Conservation (phyloP, 2,888 invertebrate species). For the Drosophila silvestris region DNA sequence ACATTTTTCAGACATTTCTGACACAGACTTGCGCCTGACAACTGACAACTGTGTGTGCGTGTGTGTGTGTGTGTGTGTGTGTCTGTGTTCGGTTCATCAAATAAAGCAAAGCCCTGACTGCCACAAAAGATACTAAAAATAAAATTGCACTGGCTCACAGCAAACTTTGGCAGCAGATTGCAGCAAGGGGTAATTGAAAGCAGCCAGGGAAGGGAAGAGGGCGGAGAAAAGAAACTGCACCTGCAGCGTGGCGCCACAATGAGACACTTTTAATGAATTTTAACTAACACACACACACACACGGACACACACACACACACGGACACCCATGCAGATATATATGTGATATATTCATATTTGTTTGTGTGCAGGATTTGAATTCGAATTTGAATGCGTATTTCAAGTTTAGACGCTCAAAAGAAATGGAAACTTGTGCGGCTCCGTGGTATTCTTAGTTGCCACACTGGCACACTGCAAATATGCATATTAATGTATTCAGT, state of each 20-base stretch:
- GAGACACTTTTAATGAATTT: slow-evolving; percentile 43
- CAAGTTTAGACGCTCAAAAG: slow-evolving; percentile 24
- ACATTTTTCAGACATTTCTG: slow-evolving; percentile 70
- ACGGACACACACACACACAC: not conserved
- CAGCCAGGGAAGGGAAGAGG: not conserved
- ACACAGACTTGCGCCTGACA: slow-evolving; percentile 64
- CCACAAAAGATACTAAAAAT: slow-evolving; percentile 66
- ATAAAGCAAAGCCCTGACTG: slow-evolving; percentile 55
- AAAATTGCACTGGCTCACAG: slow-evolving; percentile 58
- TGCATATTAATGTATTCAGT: not conserved
- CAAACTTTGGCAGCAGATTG: slow-evolving; percentile 30
- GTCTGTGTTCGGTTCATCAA: slow-evolving; percentile 46
- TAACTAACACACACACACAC: slow-evolving; percentile 1
- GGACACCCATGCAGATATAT: not conserved
- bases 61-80: slow-evolving; percentile 8
- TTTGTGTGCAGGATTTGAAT: slow-evolving; percentile 27
- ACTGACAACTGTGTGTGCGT: slow-evolving; percentile 18
- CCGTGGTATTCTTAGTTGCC: not conserved
- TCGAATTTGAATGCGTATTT: slow-evolving; percentile 26
- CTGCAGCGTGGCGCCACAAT: slow-evolving; percentile 33
- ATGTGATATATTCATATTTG: not conserved
- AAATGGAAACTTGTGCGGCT: slow-evolving; percentile 25
- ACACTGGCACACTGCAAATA: not conserved
- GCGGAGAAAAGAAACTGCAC: slow-evolving; percentile 19
- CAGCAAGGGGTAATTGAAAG: not conserved